Evolutionary conservation across 2,113 vertebrate genomes (phyloP).

Genomic region (Anoura caudifer): DNA sequence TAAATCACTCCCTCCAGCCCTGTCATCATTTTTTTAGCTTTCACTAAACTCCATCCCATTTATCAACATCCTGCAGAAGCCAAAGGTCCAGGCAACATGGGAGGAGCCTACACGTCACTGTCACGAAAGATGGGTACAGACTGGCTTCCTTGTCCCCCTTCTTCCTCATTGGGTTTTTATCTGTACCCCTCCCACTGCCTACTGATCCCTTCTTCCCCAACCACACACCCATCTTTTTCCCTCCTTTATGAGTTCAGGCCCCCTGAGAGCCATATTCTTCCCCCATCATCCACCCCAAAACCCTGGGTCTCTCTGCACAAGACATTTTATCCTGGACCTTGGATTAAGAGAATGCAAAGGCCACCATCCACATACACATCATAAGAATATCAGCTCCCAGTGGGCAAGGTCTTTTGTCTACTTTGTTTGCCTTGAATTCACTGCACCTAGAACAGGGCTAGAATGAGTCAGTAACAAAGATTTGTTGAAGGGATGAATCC

Average conservation of each 20-base stretch:
- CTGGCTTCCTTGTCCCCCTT: neutral
- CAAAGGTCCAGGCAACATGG: neutral
- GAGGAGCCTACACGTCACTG: neutral
- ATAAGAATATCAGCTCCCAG: neutral
- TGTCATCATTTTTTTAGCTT: slow-evolving; percentile 29
- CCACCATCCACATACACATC: neutral
- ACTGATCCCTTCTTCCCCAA: neutral
- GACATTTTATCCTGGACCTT: neutral
- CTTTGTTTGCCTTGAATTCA: neutral
- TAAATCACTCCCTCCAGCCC: slow-evolving; percentile 36
- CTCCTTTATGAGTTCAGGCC: neutral
- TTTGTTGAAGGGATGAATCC: neutral
- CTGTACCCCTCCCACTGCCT: neutral
- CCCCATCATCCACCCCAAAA: neutral
- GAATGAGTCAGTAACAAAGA: neutral
- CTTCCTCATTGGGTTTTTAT: neutral
- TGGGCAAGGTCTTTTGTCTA: neutral
- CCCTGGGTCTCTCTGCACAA: neutral
- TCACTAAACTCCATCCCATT: slow-evolving; percentile 29
- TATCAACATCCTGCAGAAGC: neutral
- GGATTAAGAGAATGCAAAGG: neutral
- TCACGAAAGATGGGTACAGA: neutral
- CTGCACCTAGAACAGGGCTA: neutral
- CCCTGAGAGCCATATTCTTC: neutral
- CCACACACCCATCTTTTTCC: neutral